Conservation (phyloP, 2,888 invertebrate genomes). For the Aleiodes leptofemur region DNA sequence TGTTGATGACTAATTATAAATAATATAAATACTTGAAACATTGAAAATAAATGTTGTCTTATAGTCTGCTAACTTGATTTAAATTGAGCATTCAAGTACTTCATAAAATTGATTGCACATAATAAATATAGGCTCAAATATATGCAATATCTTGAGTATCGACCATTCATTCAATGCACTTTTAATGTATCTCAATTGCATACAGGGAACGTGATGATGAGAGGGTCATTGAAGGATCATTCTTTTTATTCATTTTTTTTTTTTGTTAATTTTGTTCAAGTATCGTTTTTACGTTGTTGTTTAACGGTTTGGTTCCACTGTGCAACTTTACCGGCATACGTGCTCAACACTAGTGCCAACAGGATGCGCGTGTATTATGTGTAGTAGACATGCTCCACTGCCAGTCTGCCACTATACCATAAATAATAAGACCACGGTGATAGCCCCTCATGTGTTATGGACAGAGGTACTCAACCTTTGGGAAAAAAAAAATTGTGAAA, state of each 20-base stretch:
- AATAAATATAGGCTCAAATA: background rate
- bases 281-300: slow-evolving; percentile 25
- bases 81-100: too few species aligned
- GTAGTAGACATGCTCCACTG: slow-evolving; percentile 61
- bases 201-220: slow-evolving; percentile 7
- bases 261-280: slow-evolving; percentile 9
- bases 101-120: too few species aligned
- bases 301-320: slow-evolving; percentile 39
- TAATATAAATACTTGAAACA: too few species aligned
- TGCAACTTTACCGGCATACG: slow-evolving; percentile 40
- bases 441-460: slow-evolving; percentile 46
- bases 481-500: background rate
- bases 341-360: slow-evolving; percentile 51
- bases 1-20: too few species aligned
- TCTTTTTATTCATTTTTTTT: background rate
- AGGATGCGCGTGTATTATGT: slow-evolving; percentile 62
- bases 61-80: too few species aligned
- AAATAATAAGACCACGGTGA: slow-evolving; percentile 62
- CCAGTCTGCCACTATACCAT: slow-evolving; percentile 59
- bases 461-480: slow-evolving; percentile 58
- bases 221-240: background rate
- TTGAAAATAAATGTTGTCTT: too few species aligned
- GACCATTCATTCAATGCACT: background rate
- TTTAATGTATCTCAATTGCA: background rate
- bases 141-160: background rate